Evolutionary conservation across 1,140 invertebrate species (phyloP).

Genomic region (Trypoxylus dichotomus): DNA sequence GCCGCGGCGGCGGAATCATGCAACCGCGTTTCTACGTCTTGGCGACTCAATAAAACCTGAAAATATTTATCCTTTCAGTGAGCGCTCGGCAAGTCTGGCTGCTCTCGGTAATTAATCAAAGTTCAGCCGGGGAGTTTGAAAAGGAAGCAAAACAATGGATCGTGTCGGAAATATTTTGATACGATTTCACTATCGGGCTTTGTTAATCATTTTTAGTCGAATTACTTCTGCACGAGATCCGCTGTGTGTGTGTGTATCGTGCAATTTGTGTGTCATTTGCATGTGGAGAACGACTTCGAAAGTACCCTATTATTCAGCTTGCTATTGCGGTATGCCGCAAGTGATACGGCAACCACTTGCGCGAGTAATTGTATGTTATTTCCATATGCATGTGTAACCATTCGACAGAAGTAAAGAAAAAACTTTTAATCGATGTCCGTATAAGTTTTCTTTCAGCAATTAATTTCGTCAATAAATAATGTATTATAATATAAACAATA

Average conservation of each 20-base stretch:
- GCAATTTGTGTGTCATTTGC: constrained; percentile 9
- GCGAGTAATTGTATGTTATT: not conserved
- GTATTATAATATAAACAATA: too few species aligned
- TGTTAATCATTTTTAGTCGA: constrained; percentile 26
- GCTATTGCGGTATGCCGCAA: not conserved
- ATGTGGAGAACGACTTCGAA: not conserved
- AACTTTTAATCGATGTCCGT: too few species aligned
- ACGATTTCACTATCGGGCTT: constrained; percentile 31
- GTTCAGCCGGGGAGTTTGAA: constrained; percentile 28
- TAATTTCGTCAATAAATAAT: too few species aligned
- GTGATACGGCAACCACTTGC: not conserved
- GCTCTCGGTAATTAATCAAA: constrained; percentile 32
- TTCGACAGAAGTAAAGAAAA: not conserved
- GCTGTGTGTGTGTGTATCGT: not conserved
- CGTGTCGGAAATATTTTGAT: constrained; percentile 32
- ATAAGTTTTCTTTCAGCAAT: too few species aligned
- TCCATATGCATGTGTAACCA: not conserved
- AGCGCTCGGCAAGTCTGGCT: constrained; percentile 23
- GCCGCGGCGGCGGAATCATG: not conserved
- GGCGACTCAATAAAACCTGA: constrained; percentile 17
- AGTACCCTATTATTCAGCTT: not conserved
- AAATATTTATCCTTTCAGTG: constrained; percentile 17
- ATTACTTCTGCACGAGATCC: constrained; percentile 20
- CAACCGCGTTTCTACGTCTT: constrained; percentile 1
- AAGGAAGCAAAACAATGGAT: constrained; percentile 32